Evolutionary conservation across 2,797 vertebrate genomes (phyloP).

Genomic region (Chaunax sp.): DNA sequence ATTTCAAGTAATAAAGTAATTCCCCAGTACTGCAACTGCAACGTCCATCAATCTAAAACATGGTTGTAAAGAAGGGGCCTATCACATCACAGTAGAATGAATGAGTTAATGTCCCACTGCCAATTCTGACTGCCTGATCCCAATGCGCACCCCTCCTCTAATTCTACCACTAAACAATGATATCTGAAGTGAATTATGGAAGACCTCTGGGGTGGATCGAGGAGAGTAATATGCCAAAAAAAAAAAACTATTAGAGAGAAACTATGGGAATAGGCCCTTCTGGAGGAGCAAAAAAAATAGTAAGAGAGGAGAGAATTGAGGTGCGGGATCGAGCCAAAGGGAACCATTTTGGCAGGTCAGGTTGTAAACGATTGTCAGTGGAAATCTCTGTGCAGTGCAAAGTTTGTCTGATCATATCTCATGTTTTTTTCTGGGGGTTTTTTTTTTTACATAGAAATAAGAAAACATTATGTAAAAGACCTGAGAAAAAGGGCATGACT

Average conservation of each 20-base stretch:
- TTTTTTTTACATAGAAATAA: conserved; percentile 5
- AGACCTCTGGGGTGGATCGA: conserved; percentile 66
- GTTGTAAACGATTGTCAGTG: conserved; percentile 47
- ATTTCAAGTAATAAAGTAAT: not conserved
- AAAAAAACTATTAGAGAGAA: conserved; percentile 67
- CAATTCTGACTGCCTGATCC: conserved; percentile 50
- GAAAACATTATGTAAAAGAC: conserved; percentile 4
- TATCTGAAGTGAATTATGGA: conserved; percentile 74
- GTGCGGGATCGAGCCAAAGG: conserved; percentile 56
- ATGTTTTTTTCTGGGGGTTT: conserved; percentile 11
- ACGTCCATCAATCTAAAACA: not conserved
- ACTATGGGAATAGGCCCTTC: conserved; percentile 66
- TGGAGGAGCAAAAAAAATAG: conserved; percentile 40
- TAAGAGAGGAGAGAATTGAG: conserved; percentile 39
- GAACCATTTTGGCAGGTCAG: conserved; percentile 58
- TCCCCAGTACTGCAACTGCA: not conserved
- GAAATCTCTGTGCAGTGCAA: conserved; percentile 24
- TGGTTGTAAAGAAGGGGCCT: not conserved
- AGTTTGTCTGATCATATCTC: conserved; percentile 11
- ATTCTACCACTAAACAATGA: conserved; percentile 75
- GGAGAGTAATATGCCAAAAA: conserved; percentile 64
- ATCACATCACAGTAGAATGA: conserved; percentile 38
- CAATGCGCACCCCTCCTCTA: conserved; percentile 52
- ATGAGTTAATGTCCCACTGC: conserved; percentile 58
- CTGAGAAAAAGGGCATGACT: conserved; percentile 24